Conservation (phyloP, 1,140 invertebrate genomes). For the Megathymus violae region DNA sequence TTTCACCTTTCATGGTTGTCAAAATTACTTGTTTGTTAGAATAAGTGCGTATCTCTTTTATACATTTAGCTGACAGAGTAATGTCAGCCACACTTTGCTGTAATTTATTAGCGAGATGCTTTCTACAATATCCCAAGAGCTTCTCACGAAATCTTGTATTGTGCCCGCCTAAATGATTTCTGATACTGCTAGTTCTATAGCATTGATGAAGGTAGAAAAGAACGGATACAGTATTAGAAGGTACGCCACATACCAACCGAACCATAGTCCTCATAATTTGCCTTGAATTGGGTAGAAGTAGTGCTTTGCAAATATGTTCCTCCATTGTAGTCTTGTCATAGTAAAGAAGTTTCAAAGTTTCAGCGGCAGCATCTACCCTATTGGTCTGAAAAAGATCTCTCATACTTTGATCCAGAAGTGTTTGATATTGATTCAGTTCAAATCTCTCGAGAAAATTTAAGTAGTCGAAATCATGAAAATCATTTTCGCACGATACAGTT, state of each 20-base stretch:
- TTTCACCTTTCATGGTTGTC: slow-evolving; percentile 66
- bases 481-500: slow-evolving; percentile 48
- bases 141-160: slow-evolving; percentile 72
- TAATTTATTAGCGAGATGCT: slow-evolving; percentile 57
- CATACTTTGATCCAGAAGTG: slow-evolving; percentile 59
- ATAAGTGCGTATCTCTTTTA: slow-evolving; percentile 65
- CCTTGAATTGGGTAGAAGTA: slow-evolving; percentile 63
- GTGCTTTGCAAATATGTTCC: slow-evolving; percentile 57
- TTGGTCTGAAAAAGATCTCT: slow-evolving; percentile 59
- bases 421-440: slow-evolving; percentile 73
- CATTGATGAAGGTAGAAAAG: slow-evolving; percentile 76
- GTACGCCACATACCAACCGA: slow-evolving; percentile 62
- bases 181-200: slow-evolving; percentile 59
- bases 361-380: slow-evolving; percentile 37
- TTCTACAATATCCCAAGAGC: slow-evolving; percentile 66
- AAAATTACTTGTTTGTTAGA: slow-evolving; percentile 67
- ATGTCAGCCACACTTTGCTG: slow-evolving; percentile 66
- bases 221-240: slow-evolving; percentile 60
- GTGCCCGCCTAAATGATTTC: slow-evolving; percentile 65
- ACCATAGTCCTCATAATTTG: slow-evolving; percentile 73
- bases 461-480: slow-evolving; percentile 68
- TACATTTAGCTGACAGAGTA: slow-evolving; percentile 53
- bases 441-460: slow-evolving; percentile 64
- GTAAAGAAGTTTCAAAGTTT: slow-evolving; percentile 56
- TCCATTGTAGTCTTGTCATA: slow-evolving; percentile 75